These are phyloP conservation scores for Vannuccia rotundouncinata DNA, from an alignment of 2,888 invertebrate genomes.

Conservation along the genomic window DNA sequence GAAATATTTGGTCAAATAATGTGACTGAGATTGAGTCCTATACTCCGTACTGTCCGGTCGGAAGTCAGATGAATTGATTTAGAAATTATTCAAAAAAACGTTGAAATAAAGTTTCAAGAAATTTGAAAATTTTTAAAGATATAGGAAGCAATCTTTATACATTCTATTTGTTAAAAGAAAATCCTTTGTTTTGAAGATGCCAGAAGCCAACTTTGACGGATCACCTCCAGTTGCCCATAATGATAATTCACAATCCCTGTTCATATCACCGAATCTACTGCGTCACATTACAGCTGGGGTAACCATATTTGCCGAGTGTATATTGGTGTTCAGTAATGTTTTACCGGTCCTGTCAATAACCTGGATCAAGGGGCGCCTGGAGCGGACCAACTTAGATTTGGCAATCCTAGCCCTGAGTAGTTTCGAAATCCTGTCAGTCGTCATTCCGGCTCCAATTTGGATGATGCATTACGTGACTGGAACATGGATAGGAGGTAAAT, in stretches of 20 bases:
- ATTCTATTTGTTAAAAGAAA: background rate
- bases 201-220: background rate
- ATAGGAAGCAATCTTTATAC: background rate
- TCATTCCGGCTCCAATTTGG: constrained; percentile 31
- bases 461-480: constrained; percentile 18
- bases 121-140: background rate
- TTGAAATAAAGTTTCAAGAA: background rate
- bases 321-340: background rate
- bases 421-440: constrained; percentile 27
- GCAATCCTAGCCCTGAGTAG: background rate
- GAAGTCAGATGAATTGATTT: too few relatives aligned
- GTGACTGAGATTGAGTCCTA: too few relatives aligned
- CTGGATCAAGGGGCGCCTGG: background rate
- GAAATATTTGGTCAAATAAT: too few relatives aligned
- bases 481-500: background rate
- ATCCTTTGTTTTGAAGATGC: background rate
- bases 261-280: background rate
- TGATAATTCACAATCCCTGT: too few relatives aligned
- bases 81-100: background rate
- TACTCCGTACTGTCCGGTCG: too few relatives aligned
- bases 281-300: background rate
- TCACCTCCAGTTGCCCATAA: too few relatives aligned
- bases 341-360: background rate
- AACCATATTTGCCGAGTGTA: background rate
- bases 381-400: constrained; percentile 35